Evolutionary conservation across 2,797 vertebrate genomes (phyloP), one percentile per base, ranked within the genome.

Genomic region (Pyrocephalus nanus): DNA sequence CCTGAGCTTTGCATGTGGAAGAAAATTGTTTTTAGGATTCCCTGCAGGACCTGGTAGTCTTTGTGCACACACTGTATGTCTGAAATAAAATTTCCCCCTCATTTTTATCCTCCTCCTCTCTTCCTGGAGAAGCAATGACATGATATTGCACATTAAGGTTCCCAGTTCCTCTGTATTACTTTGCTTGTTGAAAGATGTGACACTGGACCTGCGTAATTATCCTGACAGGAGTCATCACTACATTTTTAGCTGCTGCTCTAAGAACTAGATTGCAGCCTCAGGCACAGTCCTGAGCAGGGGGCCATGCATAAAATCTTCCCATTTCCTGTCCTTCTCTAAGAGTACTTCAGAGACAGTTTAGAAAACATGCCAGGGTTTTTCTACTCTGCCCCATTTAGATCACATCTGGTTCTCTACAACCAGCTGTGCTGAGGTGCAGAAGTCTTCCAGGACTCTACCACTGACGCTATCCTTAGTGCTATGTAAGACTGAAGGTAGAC

Each of bases 11-110:
- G 96, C 71, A 94, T 38, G 66, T 21, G 55, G 22, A 72, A 43
- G 17, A 64, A 96, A 95, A 89, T 58, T 93, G 71, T 92, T 84
- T 81, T 93, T 89, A 91, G 77, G 85, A 90, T 93, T 76, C 40
- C 34, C 70, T 74, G 34, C 42, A 54, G 70, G 81, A 82, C 21
- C 30, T 25, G 11, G 25, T 36, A 91, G 69, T 40, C 40, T 89
- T 81, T 90, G 65, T 60, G 34, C 60, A 51, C 19, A 45, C 55
- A 67, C 40, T 2, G 6, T 55, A 53, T 74, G 16, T 65, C 90
- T 86, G 74, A 93, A 96, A 92, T 54, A 83, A 34, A 76, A 16
- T 90, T 72, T 86, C 10, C 32, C 51, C 8, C 45, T 79, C 54
- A 86, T 72, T 76, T 89, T 73, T 89, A 34, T 86, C 12, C 40